phyloP scores from a whole-genome alignment of 2,113 vertebrate species.

The Phalacrocorax aristotelis region DNA sequence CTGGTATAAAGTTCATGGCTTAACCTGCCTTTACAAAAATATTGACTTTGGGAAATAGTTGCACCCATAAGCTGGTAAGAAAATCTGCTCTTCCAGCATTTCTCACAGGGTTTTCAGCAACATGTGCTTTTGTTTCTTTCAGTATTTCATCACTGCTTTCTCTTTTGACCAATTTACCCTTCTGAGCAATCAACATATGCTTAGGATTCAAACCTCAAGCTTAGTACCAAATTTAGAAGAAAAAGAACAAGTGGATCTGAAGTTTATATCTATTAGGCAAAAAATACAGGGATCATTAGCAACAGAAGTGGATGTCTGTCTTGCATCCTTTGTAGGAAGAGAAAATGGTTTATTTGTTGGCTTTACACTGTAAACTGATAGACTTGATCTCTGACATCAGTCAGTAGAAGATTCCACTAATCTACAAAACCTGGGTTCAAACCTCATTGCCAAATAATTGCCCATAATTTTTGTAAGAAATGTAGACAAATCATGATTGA shows the following conservation, averaged over 20 bases:
- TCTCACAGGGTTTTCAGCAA: neutral
- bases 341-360: neutral
- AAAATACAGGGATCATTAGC: neutral
- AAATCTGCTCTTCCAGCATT: neutral
- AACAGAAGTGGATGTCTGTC: neutral
- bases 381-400: neutral
- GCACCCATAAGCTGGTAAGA: neutral
- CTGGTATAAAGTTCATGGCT: neutral
- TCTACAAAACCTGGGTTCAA: neutral
- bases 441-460: neutral
- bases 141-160: neutral
- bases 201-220: neutral
- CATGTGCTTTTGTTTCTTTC: neutral
- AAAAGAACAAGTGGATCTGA: neutral
- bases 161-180: neutral
- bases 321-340: neutral
- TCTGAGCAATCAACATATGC: neutral
- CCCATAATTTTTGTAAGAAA: neutral
- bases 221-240: neutral
- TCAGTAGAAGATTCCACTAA: neutral
- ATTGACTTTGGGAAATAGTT: neutral
- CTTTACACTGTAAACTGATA: neutral
- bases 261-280: neutral
- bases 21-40: neutral
- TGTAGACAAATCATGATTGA: neutral